A percentile compares a stretch with the other conserved stretches of the same genome.
Evolutionary conservation across 2,888 invertebrate species (phyloP).

Genomic region (Hyles lineata): DNA sequence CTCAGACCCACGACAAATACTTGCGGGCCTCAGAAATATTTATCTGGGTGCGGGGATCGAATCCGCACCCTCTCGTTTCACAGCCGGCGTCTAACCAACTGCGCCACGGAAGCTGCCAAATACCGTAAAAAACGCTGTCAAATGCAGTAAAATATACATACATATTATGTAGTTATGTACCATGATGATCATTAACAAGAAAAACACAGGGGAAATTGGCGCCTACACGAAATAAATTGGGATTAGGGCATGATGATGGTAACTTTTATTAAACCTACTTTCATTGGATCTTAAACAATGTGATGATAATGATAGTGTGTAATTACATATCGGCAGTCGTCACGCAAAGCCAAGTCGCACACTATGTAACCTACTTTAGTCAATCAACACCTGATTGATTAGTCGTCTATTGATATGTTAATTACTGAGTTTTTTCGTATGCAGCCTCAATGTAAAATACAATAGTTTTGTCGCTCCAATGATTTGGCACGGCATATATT

Average conservation of each 20-base stretch:
- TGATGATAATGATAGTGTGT: not conserved
- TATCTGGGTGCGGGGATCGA: no score
- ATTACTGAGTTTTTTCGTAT: not conserved
- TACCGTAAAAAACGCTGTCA: no score
- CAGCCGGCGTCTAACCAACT: no score
- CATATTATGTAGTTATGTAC: not conserved
- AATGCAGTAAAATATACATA: no score
- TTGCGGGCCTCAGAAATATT: no score
- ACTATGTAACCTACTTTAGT: not conserved
- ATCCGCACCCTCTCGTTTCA: no score
- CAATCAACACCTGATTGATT: not conserved
- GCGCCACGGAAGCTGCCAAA: no score
- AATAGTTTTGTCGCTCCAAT: no score
- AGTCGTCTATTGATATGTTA: constrained; percentile 6
- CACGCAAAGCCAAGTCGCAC: not conserved
- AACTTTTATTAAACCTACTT: not conserved
- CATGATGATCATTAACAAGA: not conserved
- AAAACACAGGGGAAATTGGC: not conserved
- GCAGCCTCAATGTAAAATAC: not conserved
- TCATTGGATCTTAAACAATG: not conserved
- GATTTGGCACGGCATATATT: no score
- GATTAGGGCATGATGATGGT: not conserved
- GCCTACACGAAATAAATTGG: not conserved
- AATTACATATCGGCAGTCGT: constrained; percentile 2
- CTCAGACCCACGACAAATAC: no score